A percentile compares a stretch with the other conserved stretches of the same genome.
Conservation (phyloP, 2,888 invertebrate species). For the Cataglyphis livida region DNA sequence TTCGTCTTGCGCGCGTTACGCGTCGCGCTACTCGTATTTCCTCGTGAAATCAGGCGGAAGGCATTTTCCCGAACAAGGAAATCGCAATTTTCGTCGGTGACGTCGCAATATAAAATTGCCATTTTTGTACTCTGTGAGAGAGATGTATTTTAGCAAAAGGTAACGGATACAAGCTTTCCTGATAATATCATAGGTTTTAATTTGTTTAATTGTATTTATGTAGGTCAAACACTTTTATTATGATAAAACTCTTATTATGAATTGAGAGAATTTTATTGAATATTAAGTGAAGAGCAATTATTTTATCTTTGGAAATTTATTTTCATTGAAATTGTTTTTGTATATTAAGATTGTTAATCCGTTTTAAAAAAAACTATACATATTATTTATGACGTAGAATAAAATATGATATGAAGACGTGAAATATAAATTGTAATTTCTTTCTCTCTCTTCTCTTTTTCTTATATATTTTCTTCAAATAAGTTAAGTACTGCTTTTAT, state of each 20-base stretch:
- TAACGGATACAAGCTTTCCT: neutral
- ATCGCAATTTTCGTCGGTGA: slow-evolving; percentile 21
- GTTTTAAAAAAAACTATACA: neutral
- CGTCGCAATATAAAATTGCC: neutral
- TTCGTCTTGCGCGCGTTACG: slow-evolving; percentile 19
- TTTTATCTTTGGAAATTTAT: neutral
- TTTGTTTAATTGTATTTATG: neutral
- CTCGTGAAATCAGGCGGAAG: slow-evolving; percentile 24
- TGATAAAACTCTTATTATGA: neutral
- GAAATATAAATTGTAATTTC: neutral
- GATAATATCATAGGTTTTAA: slow-evolving; percentile 12
- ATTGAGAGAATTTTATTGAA: neutral
- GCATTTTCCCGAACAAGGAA: slow-evolving; percentile 34
- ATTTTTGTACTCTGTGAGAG: slow-evolving; percentile 4
- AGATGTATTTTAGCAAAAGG: neutral
- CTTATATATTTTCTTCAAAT: slow-evolving; percentile 1
- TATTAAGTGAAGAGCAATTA: neutral
- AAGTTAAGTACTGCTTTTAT: neutral
- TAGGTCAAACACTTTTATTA: neutral
- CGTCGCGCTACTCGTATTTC: slow-evolving; percentile 13
- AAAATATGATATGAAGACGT: neutral
- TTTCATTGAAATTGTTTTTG: neutral
- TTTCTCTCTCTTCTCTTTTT: neutral
- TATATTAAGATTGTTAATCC: neutral
- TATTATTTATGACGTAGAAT: neutral